These are phyloP conservation scores for Polypterus senegalus DNA, from an alignment of 2,113 vertebrate species.

Conservation along the genomic window DNA sequence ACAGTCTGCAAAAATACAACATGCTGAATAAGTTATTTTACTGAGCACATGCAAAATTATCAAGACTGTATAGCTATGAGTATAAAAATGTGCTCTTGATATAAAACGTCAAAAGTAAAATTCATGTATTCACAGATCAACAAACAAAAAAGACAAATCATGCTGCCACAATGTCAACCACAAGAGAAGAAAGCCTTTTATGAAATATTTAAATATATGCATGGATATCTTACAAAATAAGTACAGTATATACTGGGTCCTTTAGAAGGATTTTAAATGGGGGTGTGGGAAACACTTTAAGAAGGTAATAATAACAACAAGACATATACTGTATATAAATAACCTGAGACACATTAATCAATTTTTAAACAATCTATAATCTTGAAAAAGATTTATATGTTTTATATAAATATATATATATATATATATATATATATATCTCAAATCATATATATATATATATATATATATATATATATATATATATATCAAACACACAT, in stretches of 20 bases:
- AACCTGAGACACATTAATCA: slow-evolving; percentile 24
- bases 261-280: slow-evolving; percentile 26
- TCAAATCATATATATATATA: too few species aligned
- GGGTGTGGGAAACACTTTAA: neutral
- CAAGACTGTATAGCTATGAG: slow-evolving; percentile 5
- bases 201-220: slow-evolving; percentile 58
- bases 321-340: slow-evolving; percentile 14
- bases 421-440: too few species aligned
- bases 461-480: too few species aligned
- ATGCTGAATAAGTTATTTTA: slow-evolving; percentile 10
- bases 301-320: slow-evolving; percentile 10
- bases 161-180: slow-evolving; percentile 52
- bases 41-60: slow-evolving; percentile 1
- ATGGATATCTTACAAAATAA: slow-evolving; percentile 52
- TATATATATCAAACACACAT: too few species aligned
- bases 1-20: slow-evolving; percentile 7
- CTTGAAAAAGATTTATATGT: slow-evolving; percentile 5
- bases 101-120: slow-evolving; percentile 37
- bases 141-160: slow-evolving; percentile 30
- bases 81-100: slow-evolving; percentile 12
- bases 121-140: neutral
- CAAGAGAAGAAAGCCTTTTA: slow-evolving; percentile 39
- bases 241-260: slow-evolving; percentile 49
- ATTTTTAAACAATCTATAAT: slow-evolving; percentile 9
- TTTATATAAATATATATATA: too few species aligned